Base-by-base conservation (phyloP, 2,797 vertebrate species). In the Halcyon leucocephala region DNA sequence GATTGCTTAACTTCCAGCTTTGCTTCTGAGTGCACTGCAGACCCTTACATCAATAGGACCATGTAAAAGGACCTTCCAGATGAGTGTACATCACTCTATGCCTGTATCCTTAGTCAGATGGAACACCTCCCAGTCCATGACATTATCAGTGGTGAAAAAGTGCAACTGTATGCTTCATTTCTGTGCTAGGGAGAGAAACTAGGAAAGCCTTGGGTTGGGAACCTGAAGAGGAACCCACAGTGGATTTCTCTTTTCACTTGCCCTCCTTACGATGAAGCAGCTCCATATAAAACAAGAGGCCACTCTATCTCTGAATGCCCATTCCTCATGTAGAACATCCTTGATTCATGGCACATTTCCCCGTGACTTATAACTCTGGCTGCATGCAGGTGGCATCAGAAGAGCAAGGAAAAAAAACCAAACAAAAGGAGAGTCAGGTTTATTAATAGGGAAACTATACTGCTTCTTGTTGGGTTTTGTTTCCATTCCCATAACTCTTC, bases 301-400 rank as follows among this genome's bases (percentile, higher is more conserved):
- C 0, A 0, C 29, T 82, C 14, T 87, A 24, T 28, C 31, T 44
- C 31, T n/a, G 71, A 90, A 62, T 6, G 16, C 33, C 61, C 33
- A 73, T 89, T 95, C 41, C 86, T 96, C 70, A 49, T 39, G 52
- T 41, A 84, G 64, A 90, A 37, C 21, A 39, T 82, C 74, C 84
- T 85, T 94, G 90, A 94, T 91, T 93, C 93, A 96, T 95, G 64
- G 52, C 82, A 46, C 10, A 4, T 90, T 86, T 86, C 37, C 20
- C 18, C 60, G 41, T 84, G 83, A 94, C 94, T 92, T 92, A 94
- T 90, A 90, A 55, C 62, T 29, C 4, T 76, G 52, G 24, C 60
- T 89, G 20, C 17, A 4, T 80, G 77, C 33, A 1, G 26, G 60
- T 78, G 52, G 60, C 31, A 39, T 73, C 67, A 85, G 78, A 89